These are phyloP conservation scores for Brachionus sp. DNA, from an alignment of 1,140 invertebrate genomes.

Conservation along the genomic window DNA sequence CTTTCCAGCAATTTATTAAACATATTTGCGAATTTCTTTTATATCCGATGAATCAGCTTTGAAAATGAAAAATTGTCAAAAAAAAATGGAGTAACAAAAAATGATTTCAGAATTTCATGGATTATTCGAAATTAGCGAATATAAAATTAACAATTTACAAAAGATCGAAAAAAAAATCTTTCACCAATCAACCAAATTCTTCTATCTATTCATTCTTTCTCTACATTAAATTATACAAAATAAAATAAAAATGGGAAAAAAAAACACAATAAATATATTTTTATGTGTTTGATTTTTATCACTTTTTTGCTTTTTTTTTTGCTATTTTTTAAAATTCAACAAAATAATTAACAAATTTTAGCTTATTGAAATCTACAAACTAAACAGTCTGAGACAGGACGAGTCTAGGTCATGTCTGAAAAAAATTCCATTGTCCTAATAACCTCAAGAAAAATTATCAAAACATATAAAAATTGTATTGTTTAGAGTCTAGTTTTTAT, in stretches of 20 bases:
- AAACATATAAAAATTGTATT: not conserved
- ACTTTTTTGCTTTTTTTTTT: conserved; percentile 16
- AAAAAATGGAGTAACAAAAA: not conserved
- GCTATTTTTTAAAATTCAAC: not conserved
- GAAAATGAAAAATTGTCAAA: not conserved
- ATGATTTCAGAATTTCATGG: not conserved
- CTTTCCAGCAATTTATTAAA: too few relatives aligned
- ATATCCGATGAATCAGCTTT: not conserved
- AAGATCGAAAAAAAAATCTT: not conserved
- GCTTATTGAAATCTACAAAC: not conserved
- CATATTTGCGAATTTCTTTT: not conserved
- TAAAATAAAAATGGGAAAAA: not conserved
- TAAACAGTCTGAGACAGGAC: not conserved
- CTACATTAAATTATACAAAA: not conserved
- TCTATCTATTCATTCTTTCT: not conserved
- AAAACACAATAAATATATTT: not conserved
- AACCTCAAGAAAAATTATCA: not conserved
- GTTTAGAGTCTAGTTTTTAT: not conserved
- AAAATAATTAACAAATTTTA: conserved; percentile 4
- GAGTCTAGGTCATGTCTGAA: not conserved
- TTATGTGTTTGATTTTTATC: conserved; percentile 17
- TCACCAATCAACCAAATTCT: not conserved
- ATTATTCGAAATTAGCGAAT: conserved; percentile 15
- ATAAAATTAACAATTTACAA: conserved; percentile 7
- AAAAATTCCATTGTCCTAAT: not conserved